Evolutionary conservation across 2,888 invertebrate species (phyloP), one percentile per base, ranked within the genome.

Genomic region (Oscheius myriophilus): DNA sequence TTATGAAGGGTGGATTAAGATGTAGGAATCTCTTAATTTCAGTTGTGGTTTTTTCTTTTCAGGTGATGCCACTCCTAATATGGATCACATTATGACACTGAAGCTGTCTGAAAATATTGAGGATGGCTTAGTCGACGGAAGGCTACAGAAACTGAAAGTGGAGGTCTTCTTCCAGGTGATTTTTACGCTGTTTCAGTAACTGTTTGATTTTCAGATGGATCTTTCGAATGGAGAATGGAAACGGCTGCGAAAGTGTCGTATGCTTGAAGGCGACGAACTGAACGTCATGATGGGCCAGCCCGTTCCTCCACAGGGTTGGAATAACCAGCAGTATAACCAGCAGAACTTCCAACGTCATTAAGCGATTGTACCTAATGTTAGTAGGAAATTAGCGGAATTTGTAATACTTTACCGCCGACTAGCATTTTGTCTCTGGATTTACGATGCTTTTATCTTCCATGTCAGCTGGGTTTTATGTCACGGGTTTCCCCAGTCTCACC

Each of bases 221-320:
- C 96, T 96, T 89, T 93, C 93, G 86, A 95, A 94, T 64, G 96
- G 96, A 39, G 95, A 96, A 87, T 97, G 96, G 96, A 95, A 95
- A 87, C 90, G 72, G 1, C 58, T 76, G 21, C 51, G 66, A 1
- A 76, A 76, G 49, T 64, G 69, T 26, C 66, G 70, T 14, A 12
- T 63, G 52, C 41, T 63, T 1, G 63, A 63, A 41, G 42, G 43
- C 21, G 42, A 41, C 16, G 52, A 63, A 25, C 11, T 52, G 18
- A 61, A 45, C 23, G 61, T 11, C 16, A 18, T 49, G 12, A 6
- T 61, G 25, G 33, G 33, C 33, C 33, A 33, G 4, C 4, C 4
- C 9, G 33, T 9, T 33, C 33, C 33, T 33, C 33, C 3, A 33
- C 33, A 33, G 33, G 33, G 4, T 9, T 33, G 33, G 33, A 33